Conservation (phyloP, 2,888 invertebrate species). For the Drosophila macrospina region DNA sequence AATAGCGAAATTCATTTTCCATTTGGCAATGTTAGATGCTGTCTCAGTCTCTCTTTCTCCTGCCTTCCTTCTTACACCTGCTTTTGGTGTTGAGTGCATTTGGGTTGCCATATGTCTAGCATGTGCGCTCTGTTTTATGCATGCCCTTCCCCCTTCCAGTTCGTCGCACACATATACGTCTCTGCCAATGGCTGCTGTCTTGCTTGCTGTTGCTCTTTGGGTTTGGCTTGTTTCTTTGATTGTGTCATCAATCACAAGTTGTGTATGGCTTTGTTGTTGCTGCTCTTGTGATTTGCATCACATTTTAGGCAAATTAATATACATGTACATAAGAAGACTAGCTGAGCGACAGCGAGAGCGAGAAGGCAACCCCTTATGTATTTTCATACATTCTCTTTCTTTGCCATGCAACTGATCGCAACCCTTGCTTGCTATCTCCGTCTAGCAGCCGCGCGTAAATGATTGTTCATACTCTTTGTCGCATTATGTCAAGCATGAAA, state of each 20-base stretch:
- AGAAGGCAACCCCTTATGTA: background rate
- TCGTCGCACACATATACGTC: background rate
- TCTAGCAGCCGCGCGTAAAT: background rate
- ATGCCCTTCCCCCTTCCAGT: conserved; percentile 7
- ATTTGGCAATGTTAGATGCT: conserved; percentile 59
- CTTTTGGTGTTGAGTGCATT: conserved; percentile 26
- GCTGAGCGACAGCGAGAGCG: conserved; percentile 2
- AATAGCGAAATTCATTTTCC: conserved; percentile 78
- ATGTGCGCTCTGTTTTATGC: conserved; percentile 41
- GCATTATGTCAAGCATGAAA: background rate
- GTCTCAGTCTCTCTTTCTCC: conserved; percentile 26
- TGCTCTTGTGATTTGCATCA: conserved; percentile 47
- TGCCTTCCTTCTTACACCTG: conserved; percentile 18
- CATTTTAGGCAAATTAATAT: conserved; percentile 70
- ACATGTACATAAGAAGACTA: background rate
- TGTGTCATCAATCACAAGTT: conserved; percentile 74
- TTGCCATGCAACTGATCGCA: conserved; percentile 40
- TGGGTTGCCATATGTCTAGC: conserved; percentile 36
- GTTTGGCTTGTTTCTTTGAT: conserved; percentile 50
- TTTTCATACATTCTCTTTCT: conserved; percentile 28
- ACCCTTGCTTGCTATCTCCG: background rate
- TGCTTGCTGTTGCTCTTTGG: conserved; percentile 17
- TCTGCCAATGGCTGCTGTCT: conserved; percentile 16
- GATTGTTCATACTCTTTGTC: background rate
- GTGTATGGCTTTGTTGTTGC: conserved; percentile 21